Evolutionary conservation across 2,797 vertebrate genomes (phyloP).

Genomic region (Lacerta viridis): DNA sequence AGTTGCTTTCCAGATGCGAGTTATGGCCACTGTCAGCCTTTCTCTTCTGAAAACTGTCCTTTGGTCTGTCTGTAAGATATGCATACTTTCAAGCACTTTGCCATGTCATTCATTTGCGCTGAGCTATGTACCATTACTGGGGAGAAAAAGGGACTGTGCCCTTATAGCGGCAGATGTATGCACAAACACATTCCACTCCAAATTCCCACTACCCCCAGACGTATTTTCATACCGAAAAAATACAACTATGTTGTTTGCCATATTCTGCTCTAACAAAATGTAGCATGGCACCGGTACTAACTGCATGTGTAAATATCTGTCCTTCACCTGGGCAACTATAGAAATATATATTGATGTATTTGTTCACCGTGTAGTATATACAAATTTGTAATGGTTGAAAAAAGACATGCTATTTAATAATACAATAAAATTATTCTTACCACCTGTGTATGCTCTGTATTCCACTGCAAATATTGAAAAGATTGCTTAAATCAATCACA

Average conservation of each 20-base stretch:
- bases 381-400: slow-evolving; percentile 87
- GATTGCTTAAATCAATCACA: background rate
- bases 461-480: slow-evolving; percentile 47
- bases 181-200: slow-evolving; percentile 63
- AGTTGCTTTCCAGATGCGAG: slow-evolving; percentile 73
- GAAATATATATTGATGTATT: slow-evolving; percentile 84
- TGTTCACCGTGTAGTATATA: slow-evolving; percentile 86
- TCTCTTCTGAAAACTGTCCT: background rate
- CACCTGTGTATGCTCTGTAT: slow-evolving; percentile 74
- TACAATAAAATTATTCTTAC: slow-evolving; percentile 94
- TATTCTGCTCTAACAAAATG: slow-evolving; percentile 86
- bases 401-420: slow-evolving; percentile 89
- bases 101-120: slow-evolving; percentile 71
- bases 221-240: slow-evolving; percentile 76
- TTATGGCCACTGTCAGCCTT: slow-evolving; percentile 34
- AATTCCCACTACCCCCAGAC: slow-evolving; percentile 56
- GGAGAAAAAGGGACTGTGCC: slow-evolving; percentile 73
- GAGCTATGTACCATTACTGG: slow-evolving; percentile 65
- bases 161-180: slow-evolving; percentile 66
- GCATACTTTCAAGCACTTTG: slow-evolving; percentile 44
- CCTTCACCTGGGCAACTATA: slow-evolving; percentile 75
- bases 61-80: slow-evolving; percentile 57
- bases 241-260: slow-evolving; percentile 76
- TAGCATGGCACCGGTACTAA: slow-evolving; percentile 90
- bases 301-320: slow-evolving; percentile 90